Evolutionary conservation across 2,888 invertebrate genomes (phyloP).

Genomic region (Eulithis testata): DNA sequence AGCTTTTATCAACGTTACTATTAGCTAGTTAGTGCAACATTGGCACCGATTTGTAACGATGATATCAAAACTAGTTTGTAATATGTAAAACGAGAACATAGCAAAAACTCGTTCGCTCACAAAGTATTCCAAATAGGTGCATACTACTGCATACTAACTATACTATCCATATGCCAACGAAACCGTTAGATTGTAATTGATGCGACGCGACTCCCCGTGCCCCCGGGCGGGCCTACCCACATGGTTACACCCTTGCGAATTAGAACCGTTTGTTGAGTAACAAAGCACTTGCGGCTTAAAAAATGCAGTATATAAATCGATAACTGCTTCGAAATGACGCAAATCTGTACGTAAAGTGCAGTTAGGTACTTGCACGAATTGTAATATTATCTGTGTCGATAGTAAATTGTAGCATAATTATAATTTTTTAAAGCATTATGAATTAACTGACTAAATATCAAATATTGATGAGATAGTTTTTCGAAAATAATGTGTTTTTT

Average conservation of each 20-base stretch:
- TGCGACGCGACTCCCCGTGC: constrained; percentile 16
- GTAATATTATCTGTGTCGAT: no score
- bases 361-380: no score
- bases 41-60: not conserved
- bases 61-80: no score
- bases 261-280: constrained; percentile 27
- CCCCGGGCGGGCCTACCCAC: constrained; percentile 18
- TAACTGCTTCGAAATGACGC: not conserved
- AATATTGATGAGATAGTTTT: no score
- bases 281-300: constrained; percentile 20
- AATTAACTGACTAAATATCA: no score
- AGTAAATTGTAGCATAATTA: no score
- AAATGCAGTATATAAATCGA: constrained; percentile 20
- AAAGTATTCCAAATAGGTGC: not conserved
- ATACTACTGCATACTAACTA: no score
- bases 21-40: not conserved
- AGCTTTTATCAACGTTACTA: not conserved
- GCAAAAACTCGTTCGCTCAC: not conserved
- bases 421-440: no score
- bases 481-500: not conserved
- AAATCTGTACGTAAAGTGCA: not conserved
- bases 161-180: constrained; percentile 34
- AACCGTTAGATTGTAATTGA: constrained; percentile 39
- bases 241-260: constrained; percentile 33
- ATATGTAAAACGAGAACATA: not conserved